phyloP scores from a whole-genome alignment of 1,140 invertebrate species.

The Gonatopus flavifemur region DNA sequence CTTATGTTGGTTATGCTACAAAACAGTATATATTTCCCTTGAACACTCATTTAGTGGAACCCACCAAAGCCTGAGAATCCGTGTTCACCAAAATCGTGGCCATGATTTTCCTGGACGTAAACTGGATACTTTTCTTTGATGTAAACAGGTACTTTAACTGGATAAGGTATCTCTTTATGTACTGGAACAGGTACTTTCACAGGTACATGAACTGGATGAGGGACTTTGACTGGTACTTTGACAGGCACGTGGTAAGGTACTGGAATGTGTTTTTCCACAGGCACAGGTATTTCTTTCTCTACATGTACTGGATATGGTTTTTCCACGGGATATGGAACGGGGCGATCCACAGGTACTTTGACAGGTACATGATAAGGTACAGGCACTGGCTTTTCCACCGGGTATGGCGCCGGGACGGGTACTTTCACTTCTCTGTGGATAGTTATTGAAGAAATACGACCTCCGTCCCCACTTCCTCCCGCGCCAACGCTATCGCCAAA shows the following conservation, averaged over 20 bases:
- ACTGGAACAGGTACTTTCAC: conserved; percentile 42
- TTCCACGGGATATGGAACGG: conserved; percentile 59
- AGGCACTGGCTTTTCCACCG: conserved; percentile 51
- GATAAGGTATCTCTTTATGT: conserved; percentile 51
- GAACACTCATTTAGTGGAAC: too few relatives aligned
- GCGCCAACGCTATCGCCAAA: conserved; percentile 22
- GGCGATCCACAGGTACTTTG: conserved; percentile 59
- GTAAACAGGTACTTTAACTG: conserved; percentile 49
- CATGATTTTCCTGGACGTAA: conserved; percentile 47
- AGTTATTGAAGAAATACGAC: conserved; percentile 52
- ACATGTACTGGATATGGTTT: conserved; percentile 63
- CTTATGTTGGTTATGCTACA: too few relatives aligned
- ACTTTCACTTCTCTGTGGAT: conserved; percentile 55
- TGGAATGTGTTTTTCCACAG: conserved; percentile 58
- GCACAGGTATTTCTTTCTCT: conserved; percentile 60
- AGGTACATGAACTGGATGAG: conserved; percentile 45
- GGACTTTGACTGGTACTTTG: conserved; percentile 59
- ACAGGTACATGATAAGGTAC: conserved; percentile 50
- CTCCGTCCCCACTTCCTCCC: conserved; percentile 32
- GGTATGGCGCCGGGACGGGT: conserved; percentile 53
- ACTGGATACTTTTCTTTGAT: conserved; percentile 64
- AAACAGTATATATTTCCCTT: too few relatives aligned
- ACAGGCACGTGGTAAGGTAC: conserved; percentile 61
- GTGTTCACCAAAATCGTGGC: conserved; percentile 20
- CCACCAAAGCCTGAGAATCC: conserved; percentile 14